Evolutionary conservation across 2,888 invertebrate genomes (phyloP), one percentile per base, ranked within the genome.

Genomic region (Cloeon dipterum): DNA sequence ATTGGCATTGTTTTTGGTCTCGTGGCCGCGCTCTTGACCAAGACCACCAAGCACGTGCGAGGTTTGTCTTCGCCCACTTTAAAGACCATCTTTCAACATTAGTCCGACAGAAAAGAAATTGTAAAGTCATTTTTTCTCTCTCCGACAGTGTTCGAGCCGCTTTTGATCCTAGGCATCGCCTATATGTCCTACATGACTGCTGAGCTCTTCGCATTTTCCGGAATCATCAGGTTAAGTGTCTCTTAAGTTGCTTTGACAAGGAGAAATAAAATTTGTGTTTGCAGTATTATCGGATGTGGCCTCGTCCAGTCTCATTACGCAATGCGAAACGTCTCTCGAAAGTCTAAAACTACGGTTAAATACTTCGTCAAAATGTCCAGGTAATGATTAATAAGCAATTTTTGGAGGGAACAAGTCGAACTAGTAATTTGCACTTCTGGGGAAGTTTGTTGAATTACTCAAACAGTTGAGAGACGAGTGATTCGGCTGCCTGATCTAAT

Each of bases 241-340:
- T n/a, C 4, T 20, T 5, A 23, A n/a, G n/a, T n/a, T n/a, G n/a
- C n/a, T n/a, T n/a, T n/a, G n/a, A n/a, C n/a, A n/a, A n/a, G n/a
- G n/a, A n/a, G n/a, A n/a, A n/a, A n/a, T n/a, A n/a, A n/a, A n/a
- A n/a, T n/a, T n/a, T n/a, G n/a, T n/a, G n/a, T n/a, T 46, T 48
- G 14, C 49, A 68, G 67, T 8, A 57, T 66, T 41, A 63, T 64
- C 3, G 67, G 68, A 48, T 68, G 67, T 41, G 68, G 66, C 5
- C 65, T 67, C 26, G 60, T 61, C 1, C 62, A 68, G 61, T 60
- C 65, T 44, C 65, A 68, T 44, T 68, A 68, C 45, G 63, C 67
- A 10, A 65, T 66, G 44, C 59, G 58, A 37, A 69, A 69, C 46
- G 59, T 68, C 36, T 61, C 65, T 1, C 52, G 56, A 38, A 65